Base-by-base conservation (phyloP, 2,888 invertebrate genomes). In the Thera britannica region DNA sequence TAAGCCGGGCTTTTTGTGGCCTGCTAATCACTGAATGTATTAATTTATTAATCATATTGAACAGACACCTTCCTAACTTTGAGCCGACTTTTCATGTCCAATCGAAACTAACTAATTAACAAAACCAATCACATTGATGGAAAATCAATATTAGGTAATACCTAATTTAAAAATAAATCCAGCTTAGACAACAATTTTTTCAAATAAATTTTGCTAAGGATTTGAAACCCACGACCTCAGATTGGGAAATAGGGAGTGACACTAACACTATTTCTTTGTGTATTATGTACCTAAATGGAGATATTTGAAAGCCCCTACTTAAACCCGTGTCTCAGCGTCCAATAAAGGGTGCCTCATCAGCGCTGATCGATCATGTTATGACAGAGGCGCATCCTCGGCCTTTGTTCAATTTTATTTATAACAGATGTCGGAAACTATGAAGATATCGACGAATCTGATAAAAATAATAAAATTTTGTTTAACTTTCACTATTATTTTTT, bases 301-400 rank as follows among this genome's bases (percentile, higher is more conserved):
- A 11, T 48, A 36, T 34, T 48, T 36, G 35, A 48, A 46, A n/a
- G 23, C 34, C 11, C 11, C 23, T 23, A 11, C 3, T 46, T 58
- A 44, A 44, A 44, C 54, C 59, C 44, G 62, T 54, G 55, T 65
- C 58, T 65, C 60, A n/a, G 59, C 7, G 64, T 64, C 46, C 65
- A 67, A 73, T 71, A 73, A 72, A 76, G 75, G 74, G 76, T 68
- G 76, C 72, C 78, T 80, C 81, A 85, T 84, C 84, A 79, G 77
- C 61, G 71, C 85, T 86, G 87, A 91, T 91, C 90, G 88, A 90
- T 90, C 90, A 89, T 86, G 81, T 89, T 88, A 80, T 87, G 90
- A 90, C 88, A 83, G 80, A 61, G 68, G 72, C 61, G 62, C 65
- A 63, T 62, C 66, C 58, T 2, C 49, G 49, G 35, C 58, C 58